Evolutionary conservation across 2,888 invertebrate species (phyloP).

Genomic region (Magallana nippona): DNA sequence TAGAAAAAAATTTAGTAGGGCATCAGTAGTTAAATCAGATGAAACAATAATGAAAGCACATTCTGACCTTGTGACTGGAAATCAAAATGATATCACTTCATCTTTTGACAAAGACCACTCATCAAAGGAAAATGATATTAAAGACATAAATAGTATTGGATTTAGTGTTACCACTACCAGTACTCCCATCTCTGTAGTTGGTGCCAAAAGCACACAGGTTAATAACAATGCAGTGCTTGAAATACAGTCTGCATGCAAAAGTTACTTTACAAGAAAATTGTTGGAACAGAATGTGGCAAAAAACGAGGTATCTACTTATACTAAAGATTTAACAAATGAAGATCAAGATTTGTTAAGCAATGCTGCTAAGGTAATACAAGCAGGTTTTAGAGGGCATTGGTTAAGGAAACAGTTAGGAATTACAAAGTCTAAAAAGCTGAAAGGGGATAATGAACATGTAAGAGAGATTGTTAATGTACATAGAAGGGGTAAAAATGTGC

Average conservation of each 20-base stretch:
- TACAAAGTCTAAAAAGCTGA: background rate
- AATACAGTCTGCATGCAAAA: conserved; percentile 68
- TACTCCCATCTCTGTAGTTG: background rate
- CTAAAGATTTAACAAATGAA: background rate
- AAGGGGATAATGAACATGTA: background rate
- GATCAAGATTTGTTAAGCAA: conserved; percentile 39
- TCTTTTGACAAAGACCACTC: too few species aligned
- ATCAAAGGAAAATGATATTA: too few species aligned
- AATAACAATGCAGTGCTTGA: conserved; percentile 63
- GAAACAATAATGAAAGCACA: too few species aligned
- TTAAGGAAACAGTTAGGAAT: conserved; percentile 47
- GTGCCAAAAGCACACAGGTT: background rate
- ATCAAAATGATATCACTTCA: too few species aligned
- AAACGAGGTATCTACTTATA: background rate
- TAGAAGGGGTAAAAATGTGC: background rate
- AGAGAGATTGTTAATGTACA: background rate
- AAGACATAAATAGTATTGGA: too few species aligned
- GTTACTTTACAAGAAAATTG: conserved; percentile 55
- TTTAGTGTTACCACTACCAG: too few species aligned
- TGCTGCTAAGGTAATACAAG: conserved; percentile 70
- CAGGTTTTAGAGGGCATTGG: conserved; percentile 61
- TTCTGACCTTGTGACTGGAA: too few species aligned
- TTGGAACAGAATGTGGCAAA: conserved; percentile 29
- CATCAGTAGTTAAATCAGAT: too few species aligned
- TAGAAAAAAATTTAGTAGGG: background rate